A percentile compares a stretch with the other conserved stretches of the same genome.
Evolutionary conservation across 2,888 invertebrate species (phyloP).

Genomic region (Drosophila setosimentum): DNA sequence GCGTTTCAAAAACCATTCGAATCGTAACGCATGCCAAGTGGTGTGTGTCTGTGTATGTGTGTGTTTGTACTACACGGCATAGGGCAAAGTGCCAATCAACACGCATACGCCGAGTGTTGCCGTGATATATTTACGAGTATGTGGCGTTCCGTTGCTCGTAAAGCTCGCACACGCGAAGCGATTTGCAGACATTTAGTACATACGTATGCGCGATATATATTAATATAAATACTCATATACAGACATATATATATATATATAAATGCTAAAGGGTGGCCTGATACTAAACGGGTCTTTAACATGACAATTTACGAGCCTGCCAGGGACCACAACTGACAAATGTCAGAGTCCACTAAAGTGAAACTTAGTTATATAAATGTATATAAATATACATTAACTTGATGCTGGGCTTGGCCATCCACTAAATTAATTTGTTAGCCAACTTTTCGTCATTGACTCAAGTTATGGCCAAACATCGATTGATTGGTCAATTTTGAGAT

Average conservation of each 20-base stretch:
- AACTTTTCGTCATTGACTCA: not conserved
- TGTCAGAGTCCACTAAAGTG: slow-evolving; percentile 33
- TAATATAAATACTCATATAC: not conserved
- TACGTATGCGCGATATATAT: slow-evolving; percentile 24
- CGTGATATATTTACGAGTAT: slow-evolving; percentile 40
- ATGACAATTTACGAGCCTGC: slow-evolving; percentile 48
- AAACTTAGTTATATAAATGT: slow-evolving; percentile 46
- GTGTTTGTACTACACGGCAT: slow-evolving; percentile 6
- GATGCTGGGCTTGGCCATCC: not conserved
- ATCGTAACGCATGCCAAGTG: slow-evolving; percentile 5
- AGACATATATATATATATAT: not conserved
- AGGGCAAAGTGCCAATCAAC: slow-evolving; percentile 59
- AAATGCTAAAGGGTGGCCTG: slow-evolving; percentile 4
- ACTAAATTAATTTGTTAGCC: slow-evolving; percentile 28
- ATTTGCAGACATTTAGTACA: slow-evolving; percentile 36
- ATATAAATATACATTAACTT: slow-evolving; percentile 48
- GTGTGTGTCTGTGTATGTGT: not conserved
- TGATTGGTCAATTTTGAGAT: not conserved
- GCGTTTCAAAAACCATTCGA: slow-evolving; percentile 45
- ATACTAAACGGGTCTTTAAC: slow-evolving; percentile 28
- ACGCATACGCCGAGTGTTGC: slow-evolving; percentile 65
- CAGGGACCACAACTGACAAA: slow-evolving; percentile 17
- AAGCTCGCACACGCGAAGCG: slow-evolving; percentile 43
- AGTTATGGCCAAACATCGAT: not conserved
- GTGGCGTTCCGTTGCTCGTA: slow-evolving; percentile 26